Conservation (phyloP, 2,113 vertebrate genomes). For the Echinops telfairi region DNA sequence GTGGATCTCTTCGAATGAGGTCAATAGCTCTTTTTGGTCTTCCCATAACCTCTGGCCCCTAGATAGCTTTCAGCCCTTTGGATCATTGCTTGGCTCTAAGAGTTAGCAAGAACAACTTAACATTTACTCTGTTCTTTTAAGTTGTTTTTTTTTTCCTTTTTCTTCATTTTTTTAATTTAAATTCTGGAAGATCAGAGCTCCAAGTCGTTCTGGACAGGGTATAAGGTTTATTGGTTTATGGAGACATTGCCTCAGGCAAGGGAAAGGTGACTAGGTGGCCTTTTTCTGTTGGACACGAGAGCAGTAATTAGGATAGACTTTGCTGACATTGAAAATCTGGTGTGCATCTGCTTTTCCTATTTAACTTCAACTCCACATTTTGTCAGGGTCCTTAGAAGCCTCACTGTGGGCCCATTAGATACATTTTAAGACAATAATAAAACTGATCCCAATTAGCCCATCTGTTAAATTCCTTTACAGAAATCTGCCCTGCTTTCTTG, state of each 20-base stretch:
- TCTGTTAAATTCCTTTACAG: constrained; percentile 74
- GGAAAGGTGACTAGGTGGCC: constrained; percentile 27
- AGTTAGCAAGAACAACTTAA: neutral
- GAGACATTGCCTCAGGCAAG: constrained; percentile 52
- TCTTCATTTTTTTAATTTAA: neutral
- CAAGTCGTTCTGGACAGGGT: neutral
- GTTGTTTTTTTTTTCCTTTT: neutral
- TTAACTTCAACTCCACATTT: constrained; percentile 75
- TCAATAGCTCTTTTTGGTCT: neutral
- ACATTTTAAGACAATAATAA: constrained; percentile 79
- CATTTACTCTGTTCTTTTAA: neutral
- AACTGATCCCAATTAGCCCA: constrained; percentile 69
- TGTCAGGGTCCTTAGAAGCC: constrained; percentile 67
- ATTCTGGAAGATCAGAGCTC: neutral
- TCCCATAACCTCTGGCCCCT: neutral
- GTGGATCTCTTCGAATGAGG: neutral
- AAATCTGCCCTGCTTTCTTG: constrained; percentile 75
- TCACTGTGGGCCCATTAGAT: constrained; percentile 71
- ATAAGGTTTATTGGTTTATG: constrained; percentile 14
- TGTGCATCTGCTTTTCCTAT: constrained; percentile 71
- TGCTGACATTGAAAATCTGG: constrained; percentile 69
- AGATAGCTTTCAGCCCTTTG: neutral
- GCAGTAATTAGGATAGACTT: constrained; percentile 61
- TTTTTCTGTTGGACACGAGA: constrained; percentile 68
- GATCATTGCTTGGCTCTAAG: neutral